Percentiles rank a stretch among this genome's conserved stretches.
Evolutionary conservation across 1,140 invertebrate species (phyloP).

Genomic region (Procambarus clarkii): DNA sequence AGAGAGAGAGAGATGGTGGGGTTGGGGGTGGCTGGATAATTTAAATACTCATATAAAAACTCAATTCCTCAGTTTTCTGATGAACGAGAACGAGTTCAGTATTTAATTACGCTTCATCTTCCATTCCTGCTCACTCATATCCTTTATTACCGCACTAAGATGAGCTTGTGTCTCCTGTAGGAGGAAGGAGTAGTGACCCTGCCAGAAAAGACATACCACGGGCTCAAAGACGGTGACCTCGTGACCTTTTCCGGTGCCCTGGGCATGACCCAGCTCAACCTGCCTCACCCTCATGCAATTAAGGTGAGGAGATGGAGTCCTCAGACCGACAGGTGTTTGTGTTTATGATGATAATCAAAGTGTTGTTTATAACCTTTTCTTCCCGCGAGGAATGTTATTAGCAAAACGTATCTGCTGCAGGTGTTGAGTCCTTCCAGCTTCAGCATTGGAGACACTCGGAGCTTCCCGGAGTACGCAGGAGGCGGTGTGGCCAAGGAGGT

Average conservation of each 20-base stretch:
- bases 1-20: too few relatives aligned
- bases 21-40: too few relatives aligned
- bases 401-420: not conserved
- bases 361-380: not conserved
- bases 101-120: too few relatives aligned
- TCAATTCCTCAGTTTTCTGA: too few relatives aligned
- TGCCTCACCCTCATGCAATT: constrained; percentile 90
- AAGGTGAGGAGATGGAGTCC: constrained; percentile 78
- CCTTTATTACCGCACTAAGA: not conserved
- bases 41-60: too few relatives aligned
- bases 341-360: too few relatives aligned
- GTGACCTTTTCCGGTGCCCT: constrained; percentile 90
- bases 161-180: constrained; percentile 38
- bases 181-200: constrained; percentile 90
- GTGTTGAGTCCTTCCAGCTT: constrained; percentile 96
- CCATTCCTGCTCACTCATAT: too few relatives aligned
- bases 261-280: constrained; percentile 96
- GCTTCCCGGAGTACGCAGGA: constrained; percentile 76
- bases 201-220: constrained; percentile 92
- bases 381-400: too few relatives aligned
- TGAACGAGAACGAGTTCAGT: too few relatives aligned
- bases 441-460: constrained; percentile 94
- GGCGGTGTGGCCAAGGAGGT: constrained; percentile 96
- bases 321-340: too few relatives aligned
- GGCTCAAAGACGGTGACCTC: constrained; percentile 94